Conservation (phyloP, 2,797 vertebrate species). For the Sebastes cheni region DNA sequence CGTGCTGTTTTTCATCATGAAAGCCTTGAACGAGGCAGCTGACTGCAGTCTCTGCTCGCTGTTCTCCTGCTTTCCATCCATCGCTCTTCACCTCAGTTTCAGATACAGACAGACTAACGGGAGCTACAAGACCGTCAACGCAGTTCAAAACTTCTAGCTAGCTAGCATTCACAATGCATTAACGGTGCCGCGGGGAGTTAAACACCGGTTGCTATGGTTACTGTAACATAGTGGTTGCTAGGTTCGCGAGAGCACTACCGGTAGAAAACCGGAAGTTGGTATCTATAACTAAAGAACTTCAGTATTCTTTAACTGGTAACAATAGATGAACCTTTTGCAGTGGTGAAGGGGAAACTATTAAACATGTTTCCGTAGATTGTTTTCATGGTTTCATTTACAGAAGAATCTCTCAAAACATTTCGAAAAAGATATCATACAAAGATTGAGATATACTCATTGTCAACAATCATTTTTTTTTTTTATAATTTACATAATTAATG, state of each 20-base stretch:
- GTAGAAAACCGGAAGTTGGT: neutral
- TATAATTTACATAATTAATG: no score
- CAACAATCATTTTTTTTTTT: no score
- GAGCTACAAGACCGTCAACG: neutral
- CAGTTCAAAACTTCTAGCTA: neutral
- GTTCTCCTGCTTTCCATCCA: constrained; percentile 1
- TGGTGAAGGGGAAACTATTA: no score
- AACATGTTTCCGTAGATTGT: no score
- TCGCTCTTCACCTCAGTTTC: neutral
- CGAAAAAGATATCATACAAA: no score
- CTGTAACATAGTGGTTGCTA: neutral
- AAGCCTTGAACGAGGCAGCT: constrained; percentile 43
- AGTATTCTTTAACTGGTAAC: no score
- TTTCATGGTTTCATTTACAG: no score
- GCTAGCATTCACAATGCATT: neutral
- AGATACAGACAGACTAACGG: neutral
- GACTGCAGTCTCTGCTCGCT: neutral
- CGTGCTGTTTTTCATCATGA: constrained; percentile 45
- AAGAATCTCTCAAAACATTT: no score
- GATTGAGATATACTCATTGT: no score
- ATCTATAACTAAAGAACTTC: neutral
- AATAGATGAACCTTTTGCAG: no score
- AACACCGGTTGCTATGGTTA: constrained; percentile 33
- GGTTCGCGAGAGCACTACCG: neutral
- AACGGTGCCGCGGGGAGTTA: accelerated